Base-by-base conservation (phyloP, 1,140 invertebrate species). In the Lerema accius region DNA sequence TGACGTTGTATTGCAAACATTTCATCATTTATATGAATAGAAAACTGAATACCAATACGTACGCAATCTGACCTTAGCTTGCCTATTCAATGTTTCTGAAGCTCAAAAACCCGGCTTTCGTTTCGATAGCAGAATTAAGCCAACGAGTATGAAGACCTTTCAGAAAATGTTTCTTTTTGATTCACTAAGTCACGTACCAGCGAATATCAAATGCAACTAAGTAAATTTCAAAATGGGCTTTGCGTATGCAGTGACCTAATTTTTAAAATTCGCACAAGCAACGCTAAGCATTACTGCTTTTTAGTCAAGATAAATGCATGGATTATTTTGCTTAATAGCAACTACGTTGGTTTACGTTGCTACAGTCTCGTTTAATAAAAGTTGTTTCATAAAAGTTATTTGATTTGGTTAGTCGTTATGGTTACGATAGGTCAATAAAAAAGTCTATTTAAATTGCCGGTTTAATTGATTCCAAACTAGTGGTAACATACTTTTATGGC, bases 231-330 rank as follows among this genome's bases (percentile, higher is more conserved):
- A 59, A 59, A 59, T 46, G 55, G 45, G 26, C 43, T 56, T 32
- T 45, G 53, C 53, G 43, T 59, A 59, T 46, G 55, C 55, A 59
- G 15, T 59, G 55, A 59, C 55, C 55, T 59, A 59, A 59, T 59
- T 59, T 59, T 46, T 35, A 46, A 46, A 59, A 37, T 46, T 59
- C 42, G 55, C 10, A 37, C 49, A 46, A 46, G 42, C 28, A 46
- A 19, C 10, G 43, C 55, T 58, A 28, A 58, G 43, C 40, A 42
- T 56, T 35, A 35, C 55, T 23, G 55, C 55, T 37, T 58, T 23
- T 58, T 46, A 46, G 42, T 19, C 26, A 35, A 17, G 26, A 15
- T 59, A 59, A 59, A 46, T 46, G 55, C 55, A 19, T 46, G 55
- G 43, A 46, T 28, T 59, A 13, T 59, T 59, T 46, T 35, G 15